Percentiles rank a stretch among this genome's conserved stretches.
Evolutionary conservation across 2,113 vertebrate species (phyloP).

Genomic region (Chamaea fasciata): DNA sequence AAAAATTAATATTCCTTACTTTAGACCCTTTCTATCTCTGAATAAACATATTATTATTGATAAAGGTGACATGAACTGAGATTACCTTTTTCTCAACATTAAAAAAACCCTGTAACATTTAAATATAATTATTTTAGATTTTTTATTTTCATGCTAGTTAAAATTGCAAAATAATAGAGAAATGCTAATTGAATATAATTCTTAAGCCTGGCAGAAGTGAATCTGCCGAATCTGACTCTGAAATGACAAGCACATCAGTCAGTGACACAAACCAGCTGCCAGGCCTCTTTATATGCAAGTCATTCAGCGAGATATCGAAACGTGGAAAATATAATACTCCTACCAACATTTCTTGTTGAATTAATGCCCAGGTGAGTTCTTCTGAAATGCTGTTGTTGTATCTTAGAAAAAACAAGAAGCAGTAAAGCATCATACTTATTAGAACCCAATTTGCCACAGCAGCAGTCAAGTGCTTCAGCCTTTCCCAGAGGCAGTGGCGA

Average conservation of each 20-base stretch:
- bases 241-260: constrained; percentile 47
- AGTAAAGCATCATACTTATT: constrained; percentile 77
- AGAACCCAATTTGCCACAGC: constrained; percentile 78
- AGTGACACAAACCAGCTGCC: constrained; percentile 60
- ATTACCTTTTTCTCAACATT: not conserved
- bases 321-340: constrained; percentile 63
- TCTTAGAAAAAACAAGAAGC: constrained; percentile 73
- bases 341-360: constrained; percentile 67
- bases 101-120: not conserved
- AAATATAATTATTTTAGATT: not conserved
- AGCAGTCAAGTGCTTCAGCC: constrained; percentile 73
- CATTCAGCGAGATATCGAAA: constrained; percentile 68
- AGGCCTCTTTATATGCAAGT: constrained; percentile 66
- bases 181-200: constrained; percentile 1
- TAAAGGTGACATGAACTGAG: not conserved
- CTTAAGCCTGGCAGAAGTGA: constrained; percentile 15
- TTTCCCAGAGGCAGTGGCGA: constrained; percentile 66
- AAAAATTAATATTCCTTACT: constrained; percentile 3
- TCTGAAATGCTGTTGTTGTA: constrained; percentile 70
- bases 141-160: not conserved
- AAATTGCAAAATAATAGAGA: not conserved
- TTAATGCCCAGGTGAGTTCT: constrained; percentile 75
- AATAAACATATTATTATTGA: not conserved
- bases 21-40: not conserved
- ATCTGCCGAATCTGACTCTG: not conserved